Percentiles rank a stretch among this genome's conserved stretches.
Evolutionary conservation across 2,888 invertebrate genomes (phyloP).

Genomic region (Esperia sulphurella): DNA sequence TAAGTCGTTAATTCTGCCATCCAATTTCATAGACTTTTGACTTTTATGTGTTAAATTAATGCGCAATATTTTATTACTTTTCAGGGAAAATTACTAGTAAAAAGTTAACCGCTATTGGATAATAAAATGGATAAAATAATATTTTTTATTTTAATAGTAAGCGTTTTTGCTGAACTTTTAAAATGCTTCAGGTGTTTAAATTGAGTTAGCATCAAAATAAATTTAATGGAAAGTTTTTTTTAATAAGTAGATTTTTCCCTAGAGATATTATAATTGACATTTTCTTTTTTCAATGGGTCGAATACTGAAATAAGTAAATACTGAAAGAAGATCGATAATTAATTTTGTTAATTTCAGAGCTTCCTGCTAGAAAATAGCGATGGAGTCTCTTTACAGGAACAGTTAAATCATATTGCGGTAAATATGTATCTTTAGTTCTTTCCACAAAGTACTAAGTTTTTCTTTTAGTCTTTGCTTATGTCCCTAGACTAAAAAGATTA

Average conservation of each 20-base stretch:
- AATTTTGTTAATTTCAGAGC: constrained; percentile 29
- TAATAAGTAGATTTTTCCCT: no score
- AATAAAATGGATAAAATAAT: background rate
- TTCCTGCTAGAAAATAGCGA: constrained; percentile 24
- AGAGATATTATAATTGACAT: no score
- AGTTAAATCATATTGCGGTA: constrained; percentile 35
- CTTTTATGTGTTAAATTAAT: background rate
- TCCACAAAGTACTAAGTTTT: background rate
- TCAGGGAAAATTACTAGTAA: background rate
- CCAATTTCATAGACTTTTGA: background rate
- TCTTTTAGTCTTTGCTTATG: background rate
- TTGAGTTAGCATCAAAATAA: no score
- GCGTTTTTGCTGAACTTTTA: background rate
- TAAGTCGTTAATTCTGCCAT: background rate
- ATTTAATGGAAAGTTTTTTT: no score
- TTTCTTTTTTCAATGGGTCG: no score
- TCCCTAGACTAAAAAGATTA: no score
- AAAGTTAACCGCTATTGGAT: background rate
- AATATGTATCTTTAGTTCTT: constrained; percentile 12
- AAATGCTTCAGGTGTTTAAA: background rate
- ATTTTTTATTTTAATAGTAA: background rate
- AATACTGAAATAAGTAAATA: no score
- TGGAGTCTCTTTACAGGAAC: constrained; percentile 30
- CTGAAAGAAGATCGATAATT: no score
- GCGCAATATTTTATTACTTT: background rate